Evolutionary conservation across 2,113 vertebrate genomes (phyloP).

Genomic region (Nothoprocta pentlandii): DNA sequence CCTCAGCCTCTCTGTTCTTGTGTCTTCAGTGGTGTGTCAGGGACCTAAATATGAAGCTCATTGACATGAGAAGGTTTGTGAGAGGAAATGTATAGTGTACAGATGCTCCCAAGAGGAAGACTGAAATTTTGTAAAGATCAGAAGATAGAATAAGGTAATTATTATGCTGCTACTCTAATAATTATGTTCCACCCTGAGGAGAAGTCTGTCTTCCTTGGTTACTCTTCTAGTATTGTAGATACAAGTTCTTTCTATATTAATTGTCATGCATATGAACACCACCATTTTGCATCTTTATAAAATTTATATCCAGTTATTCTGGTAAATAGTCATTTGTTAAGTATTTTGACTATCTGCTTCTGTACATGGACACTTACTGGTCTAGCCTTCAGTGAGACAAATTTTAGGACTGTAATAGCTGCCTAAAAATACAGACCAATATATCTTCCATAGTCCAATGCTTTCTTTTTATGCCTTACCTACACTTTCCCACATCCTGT

Average conservation of each 20-base stretch:
- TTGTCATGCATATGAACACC: neutral
- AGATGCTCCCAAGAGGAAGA: neutral
- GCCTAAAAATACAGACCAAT: neutral
- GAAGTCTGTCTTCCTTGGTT: neutral
- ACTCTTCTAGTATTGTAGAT: neutral
- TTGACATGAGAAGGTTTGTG: neutral
- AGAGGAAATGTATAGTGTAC: neutral
- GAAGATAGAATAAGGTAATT: neutral
- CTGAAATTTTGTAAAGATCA: neutral
- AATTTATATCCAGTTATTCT: neutral
- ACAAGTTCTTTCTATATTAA: neutral
- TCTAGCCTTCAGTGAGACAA: neutral
- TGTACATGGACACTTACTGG: fast-evolving
- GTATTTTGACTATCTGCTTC: neutral
- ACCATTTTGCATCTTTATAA: neutral
- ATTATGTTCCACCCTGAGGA: neutral
- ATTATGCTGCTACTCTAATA: neutral
- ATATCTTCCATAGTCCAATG: neutral
- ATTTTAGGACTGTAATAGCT: neutral
- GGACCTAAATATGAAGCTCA: neutral
- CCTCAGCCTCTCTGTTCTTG: neutral
- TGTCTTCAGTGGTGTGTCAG: neutral
- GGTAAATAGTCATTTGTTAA: neutral
- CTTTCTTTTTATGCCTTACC: neutral
- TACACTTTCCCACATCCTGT: neutral